These are phyloP conservation scores for Chaetodon trifascialis DNA, from an alignment of 2,113 vertebrate species.

Conservation along the genomic window DNA sequence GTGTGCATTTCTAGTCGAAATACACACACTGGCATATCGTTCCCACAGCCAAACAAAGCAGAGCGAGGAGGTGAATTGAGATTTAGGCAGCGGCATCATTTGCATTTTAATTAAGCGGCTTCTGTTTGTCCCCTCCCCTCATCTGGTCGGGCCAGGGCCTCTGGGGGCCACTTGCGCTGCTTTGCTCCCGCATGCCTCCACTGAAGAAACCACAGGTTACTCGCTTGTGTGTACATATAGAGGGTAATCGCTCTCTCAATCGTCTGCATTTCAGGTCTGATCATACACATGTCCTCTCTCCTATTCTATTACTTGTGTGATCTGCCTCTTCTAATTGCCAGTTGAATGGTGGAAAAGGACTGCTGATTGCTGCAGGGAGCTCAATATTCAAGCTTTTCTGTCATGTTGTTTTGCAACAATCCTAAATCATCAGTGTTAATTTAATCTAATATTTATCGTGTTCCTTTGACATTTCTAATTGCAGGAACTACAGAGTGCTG, in stretches of 20 bases:
- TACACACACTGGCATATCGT: constrained; percentile 26
- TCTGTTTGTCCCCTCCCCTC: constrained; percentile 59
- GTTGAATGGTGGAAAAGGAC: neutral
- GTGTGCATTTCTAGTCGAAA: constrained; percentile 26
- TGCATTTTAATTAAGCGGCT: constrained; percentile 84
- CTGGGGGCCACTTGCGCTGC: constrained; percentile 65
- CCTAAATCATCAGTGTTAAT: neutral
- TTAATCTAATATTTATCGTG: neutral
- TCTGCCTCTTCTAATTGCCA: too few species aligned
- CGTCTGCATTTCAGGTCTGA: constrained; percentile 1
- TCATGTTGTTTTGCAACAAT: neutral
- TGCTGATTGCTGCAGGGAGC: neutral
- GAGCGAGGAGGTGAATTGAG: constrained; percentile 33
- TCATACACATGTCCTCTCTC: neutral
- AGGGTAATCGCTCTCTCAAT: neutral
- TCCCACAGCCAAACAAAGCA: constrained; percentile 68
- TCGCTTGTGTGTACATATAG: neutral
- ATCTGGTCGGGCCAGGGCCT: constrained; percentile 52
- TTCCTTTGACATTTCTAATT: constrained; percentile 1
- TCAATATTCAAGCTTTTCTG: neutral
- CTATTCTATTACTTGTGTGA: neutral
- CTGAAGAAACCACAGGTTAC: constrained; percentile 55
- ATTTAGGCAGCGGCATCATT: constrained; percentile 65
- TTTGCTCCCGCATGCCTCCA: constrained; percentile 54
- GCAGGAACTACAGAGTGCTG: neutral